Conservation (phyloP, 2,797 vertebrate species). For the Lithobates pipiens region DNA sequence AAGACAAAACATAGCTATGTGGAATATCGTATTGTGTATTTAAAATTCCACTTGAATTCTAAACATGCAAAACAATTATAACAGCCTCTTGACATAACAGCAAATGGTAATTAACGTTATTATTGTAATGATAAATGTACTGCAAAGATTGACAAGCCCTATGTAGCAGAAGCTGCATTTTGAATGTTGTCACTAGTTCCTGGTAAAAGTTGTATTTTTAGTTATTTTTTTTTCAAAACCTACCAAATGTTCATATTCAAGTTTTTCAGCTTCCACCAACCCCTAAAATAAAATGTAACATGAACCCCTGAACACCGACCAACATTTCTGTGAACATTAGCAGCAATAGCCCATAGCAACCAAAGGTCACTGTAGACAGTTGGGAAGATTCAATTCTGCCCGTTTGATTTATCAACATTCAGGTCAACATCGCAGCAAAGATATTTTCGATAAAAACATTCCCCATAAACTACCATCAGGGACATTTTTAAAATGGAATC, state of each 20-base stretch:
- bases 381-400: neutral
- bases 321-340: no score
- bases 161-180: no score
- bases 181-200: no score
- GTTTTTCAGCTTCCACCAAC: no score
- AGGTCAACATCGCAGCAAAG: neutral
- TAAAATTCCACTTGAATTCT: neutral
- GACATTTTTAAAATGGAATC: neutral
- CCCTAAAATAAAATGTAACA: no score
- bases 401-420: neutral
- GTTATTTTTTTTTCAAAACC: no score
- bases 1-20: constrained; percentile 9
- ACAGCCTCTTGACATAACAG: neutral
- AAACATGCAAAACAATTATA: neutral
- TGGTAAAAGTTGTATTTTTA: no score
- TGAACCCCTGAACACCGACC: neutral
- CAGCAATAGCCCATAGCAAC: neutral
- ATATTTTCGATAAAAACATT: neutral
- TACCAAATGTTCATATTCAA: no score
- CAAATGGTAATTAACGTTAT: neutral
- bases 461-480: neutral
- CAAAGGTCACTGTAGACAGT: neutral
- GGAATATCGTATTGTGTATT: neutral
- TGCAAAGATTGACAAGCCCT: no score
- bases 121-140: neutral